These are phyloP conservation scores for Istiophorus platypterus DNA, from an alignment of 2,113 vertebrate species.

Conservation along the genomic window DNA sequence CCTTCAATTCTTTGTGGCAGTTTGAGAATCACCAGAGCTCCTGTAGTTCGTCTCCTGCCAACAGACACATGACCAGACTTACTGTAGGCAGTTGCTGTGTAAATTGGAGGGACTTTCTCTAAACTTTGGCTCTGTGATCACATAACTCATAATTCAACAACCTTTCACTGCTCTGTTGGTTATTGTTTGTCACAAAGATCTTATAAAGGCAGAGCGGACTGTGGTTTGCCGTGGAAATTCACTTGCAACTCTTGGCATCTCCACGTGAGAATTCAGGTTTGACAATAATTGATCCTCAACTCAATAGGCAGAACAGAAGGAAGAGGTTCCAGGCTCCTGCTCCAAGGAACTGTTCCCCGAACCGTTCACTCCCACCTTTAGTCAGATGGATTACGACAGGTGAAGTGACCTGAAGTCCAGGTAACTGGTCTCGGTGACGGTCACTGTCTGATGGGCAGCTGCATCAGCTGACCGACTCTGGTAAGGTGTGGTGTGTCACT, in stretches of 20 bases:
- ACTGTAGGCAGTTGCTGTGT: too few species aligned
- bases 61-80: too few species aligned
- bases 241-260: background rate
- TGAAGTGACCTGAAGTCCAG: conserved; percentile 20
- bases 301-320: background rate
- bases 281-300: background rate
- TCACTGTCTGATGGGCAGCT: background rate
- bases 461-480: background rate
- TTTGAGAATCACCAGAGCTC: too few species aligned
- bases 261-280: background rate
- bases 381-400: background rate
- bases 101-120: too few species aligned
- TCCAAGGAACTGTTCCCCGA: background rate
- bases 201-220: too few species aligned
- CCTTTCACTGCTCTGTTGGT: too few species aligned
- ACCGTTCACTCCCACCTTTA: conserved; percentile 2
- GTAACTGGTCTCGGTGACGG: background rate
- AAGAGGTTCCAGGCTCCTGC: background rate
- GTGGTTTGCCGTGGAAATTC: background rate
- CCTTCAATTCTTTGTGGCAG: too few species aligned
- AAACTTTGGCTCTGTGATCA: too few species aligned
- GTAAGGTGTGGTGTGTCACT: too few species aligned
- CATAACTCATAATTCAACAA: too few species aligned
- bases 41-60: too few species aligned
- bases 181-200: too few species aligned